These are phyloP conservation scores for Protaetia brevitarsis DNA, from an alignment of 1,140 invertebrate species.

Conservation along the genomic window DNA sequence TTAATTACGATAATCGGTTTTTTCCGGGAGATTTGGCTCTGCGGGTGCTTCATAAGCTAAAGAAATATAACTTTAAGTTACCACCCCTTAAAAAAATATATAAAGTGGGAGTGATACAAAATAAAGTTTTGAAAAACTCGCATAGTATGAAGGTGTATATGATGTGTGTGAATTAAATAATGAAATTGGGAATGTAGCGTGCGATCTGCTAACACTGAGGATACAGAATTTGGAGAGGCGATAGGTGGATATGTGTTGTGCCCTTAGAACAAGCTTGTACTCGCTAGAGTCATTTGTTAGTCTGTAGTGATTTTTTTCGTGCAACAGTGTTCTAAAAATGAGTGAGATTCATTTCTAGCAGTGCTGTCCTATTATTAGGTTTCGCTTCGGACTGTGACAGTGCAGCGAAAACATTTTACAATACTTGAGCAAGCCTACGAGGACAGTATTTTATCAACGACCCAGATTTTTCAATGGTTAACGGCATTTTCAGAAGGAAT, in stretches of 20 bases:
- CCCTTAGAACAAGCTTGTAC: conserved; percentile 21
- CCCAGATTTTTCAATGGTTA: conserved; percentile 30
- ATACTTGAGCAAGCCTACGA: conserved; percentile 27
- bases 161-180: conserved; percentile 27
- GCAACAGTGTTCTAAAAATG: no score
- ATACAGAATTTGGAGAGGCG: neutral
- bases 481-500: conserved; percentile 33
- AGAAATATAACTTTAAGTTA: no score
- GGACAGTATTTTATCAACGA: conserved; percentile 30
- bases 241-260: conserved; percentile 20
- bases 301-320: no score
- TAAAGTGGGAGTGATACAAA: no score
- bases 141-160: neutral
- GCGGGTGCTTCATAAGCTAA: no score
- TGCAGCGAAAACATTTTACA: conserved; percentile 27
- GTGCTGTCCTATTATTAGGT: conserved; percentile 33
- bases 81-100: no score
- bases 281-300: no score
- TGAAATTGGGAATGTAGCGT: conserved; percentile 25
- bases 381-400: conserved; percentile 31
- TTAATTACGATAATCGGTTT: no score
- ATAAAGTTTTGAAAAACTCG: no score
- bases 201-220: conserved; percentile 21
- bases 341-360: conserved; percentile 27
- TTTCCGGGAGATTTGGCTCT: no score